Base-by-base conservation (phyloP, 2,888 invertebrate genomes). In the Anthophora plumipes region DNA sequence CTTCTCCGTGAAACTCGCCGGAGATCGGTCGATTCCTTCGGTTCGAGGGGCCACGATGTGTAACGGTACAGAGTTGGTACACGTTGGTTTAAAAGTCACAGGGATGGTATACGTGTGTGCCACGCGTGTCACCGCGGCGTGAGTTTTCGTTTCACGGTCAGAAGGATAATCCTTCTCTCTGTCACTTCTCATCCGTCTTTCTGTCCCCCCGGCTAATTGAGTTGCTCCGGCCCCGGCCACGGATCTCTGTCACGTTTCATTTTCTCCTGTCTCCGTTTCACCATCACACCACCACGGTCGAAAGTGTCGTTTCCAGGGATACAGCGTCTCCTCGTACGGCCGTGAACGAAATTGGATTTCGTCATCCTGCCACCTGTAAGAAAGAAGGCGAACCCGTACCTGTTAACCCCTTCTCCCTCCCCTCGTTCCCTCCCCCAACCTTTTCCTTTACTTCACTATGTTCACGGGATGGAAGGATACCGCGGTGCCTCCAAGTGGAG, bases 141-240 rank as follows among this genome's bases (percentile, higher is more conserved):
- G 88, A 89, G 87, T 90, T 91, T 91, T 90, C 89, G 89, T 91
- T 91, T 91, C 90, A 89, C 86, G 88, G 87, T 88, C 90, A 77
- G 87, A 86, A 80, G 88, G 86, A 89, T 90, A 86, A 90, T 88
- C 90, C 84, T 84, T 84, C 89, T 88, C 89, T 84, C 88, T 85
- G 89, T 88, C 88, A 86, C 88, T 85, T 88, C 88, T 88, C 88
- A 88, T 88, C 83, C 78, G 86, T 88, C 88, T 88, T 88, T 85
- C 88, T 86, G 88, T 88, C 88, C 84, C 82, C 77, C 63, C 69
- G 74, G 82, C 88, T 88, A 88, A 88, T 88, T 88, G 88, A 88
- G 88, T 88, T 85, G 86, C 88, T 77, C 68, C 77, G 77, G 80
- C 43, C 75, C 76, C 70, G 72, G 60, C 69, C 74, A 77, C 46